Base-by-base conservation (phyloP, 2,888 invertebrate genomes). In the Dascillus cervinus region DNA sequence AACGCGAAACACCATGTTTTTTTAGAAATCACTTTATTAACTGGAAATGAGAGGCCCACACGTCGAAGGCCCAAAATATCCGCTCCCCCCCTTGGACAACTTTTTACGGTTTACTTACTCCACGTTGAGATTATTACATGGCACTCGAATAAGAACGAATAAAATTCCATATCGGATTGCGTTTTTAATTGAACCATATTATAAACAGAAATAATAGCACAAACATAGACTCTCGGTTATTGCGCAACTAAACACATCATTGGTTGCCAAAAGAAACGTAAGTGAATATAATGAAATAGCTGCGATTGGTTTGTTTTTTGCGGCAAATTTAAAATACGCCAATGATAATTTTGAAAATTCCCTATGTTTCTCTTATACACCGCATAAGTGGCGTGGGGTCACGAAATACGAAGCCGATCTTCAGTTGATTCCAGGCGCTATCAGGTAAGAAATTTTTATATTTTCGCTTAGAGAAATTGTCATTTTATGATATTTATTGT, bases 311-410 rank as follows among this genome's bases (percentile, higher is more conserved):
- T 52, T 53, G 62, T 57, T 67, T 67, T 69, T 66, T 68, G 73
- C 73, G 73, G 69, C 65, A 69, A 66, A 64, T 73, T 73, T 64
- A 64, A 72, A 73, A 62, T 60, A 55, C 55, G 54, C 75, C 73
- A 75, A 75, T 74, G 49, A 60, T 46, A 54, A 32, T 35, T 29
- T 32, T 33, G 37, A 46, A 53, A 50, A 54, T 53, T 52, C 56
- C 58, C 58, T 53, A 57, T 60, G 58, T 55, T 67, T 62, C 69
- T 69, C 64, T 66, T 67, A 67, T 69, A 68, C 68, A 69, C 69
- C 67, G 70, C 70, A 69, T 67, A 70, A 72, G 71, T 73, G 70
- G 73, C 73, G 73, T 74, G 73, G 73, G 73, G 71, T 71, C 68
- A 64, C 61, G 66, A 70, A 70, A 70, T 71, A 72, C 71, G 69